phyloP scores from a whole-genome alignment of 2,888 invertebrate genomes.

The Leucania comma region DNA sequence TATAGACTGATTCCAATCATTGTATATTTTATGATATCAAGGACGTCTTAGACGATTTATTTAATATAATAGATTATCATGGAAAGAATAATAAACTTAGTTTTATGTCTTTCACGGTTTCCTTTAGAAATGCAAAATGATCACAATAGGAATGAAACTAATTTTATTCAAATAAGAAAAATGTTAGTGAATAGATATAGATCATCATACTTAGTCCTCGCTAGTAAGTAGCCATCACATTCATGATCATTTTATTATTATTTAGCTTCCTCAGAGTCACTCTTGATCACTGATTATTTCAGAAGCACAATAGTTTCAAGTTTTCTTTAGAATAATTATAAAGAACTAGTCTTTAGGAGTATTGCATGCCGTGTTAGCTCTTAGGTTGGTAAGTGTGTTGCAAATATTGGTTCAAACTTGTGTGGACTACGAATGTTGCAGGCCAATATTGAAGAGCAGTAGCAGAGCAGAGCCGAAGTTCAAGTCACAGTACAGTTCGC shows the following conservation, averaged over 20 bases:
- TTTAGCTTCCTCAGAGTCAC: conserved; percentile 64
- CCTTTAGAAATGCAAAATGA: conserved; percentile 16
- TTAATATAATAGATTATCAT: conserved; percentile 5
- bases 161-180: conserved; percentile 7
- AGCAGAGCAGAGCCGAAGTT: conserved; percentile 89
- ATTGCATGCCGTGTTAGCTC: conserved; percentile 49
- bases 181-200: conserved; percentile 45
- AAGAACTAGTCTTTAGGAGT: conserved; percentile 31
- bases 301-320: conserved; percentile 55
- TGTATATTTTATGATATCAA: conserved; percentile 36
- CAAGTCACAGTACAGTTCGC: conserved; percentile 90
- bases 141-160: conserved; percentile 22
- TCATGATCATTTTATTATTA: conserved; percentile 67
- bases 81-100: background rate
- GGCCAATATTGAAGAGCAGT: conserved; percentile 84
- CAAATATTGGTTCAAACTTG: conserved; percentile 34
- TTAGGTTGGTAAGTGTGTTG: conserved; percentile 19
- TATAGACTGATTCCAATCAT: conserved; percentile 20
- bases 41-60: background rate
- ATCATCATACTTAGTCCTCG: conserved; percentile 45
- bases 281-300: conserved; percentile 52
- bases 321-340: conserved; percentile 36
- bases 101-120: background rate
- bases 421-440: conserved; percentile 68
- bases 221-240: conserved; percentile 51